These are phyloP conservation scores for Poeciliopsis turrubarensis DNA, from an alignment of 2,113 vertebrate genomes.

Conservation along the genomic window DNA sequence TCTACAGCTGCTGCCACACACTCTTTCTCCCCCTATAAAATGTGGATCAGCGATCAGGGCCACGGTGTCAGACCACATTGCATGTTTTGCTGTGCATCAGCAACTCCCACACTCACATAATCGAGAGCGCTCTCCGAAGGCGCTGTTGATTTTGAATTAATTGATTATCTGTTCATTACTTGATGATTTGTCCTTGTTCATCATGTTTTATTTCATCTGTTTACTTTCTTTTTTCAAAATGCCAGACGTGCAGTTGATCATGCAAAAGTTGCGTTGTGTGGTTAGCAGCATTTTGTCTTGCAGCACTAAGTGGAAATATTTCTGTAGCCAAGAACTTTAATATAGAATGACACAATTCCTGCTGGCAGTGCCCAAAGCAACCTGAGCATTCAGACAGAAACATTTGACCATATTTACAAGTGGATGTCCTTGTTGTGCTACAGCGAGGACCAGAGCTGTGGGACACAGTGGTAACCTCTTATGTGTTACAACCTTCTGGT, in stretches of 20 bases:
- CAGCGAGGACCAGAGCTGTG: conserved; percentile 8
- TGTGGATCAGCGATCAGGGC: conserved; percentile 19
- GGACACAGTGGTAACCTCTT: conserved; percentile 19
- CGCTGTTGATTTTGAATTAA: conserved; percentile 12
- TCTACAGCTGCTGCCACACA: conserved; percentile 24
- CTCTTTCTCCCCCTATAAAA: conserved; percentile 2
- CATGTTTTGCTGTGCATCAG: conserved; percentile 16
- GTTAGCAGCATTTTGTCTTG: conserved; percentile 3
- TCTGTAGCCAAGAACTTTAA: conserved; percentile 16
- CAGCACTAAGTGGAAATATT: conserved; percentile 11
- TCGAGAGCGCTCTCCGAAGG: conserved; percentile 1
- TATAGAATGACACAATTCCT: conserved; percentile 11
- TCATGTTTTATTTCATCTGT: neutral
- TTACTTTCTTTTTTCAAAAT: neutral
- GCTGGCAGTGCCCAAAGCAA: neutral
- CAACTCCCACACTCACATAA: conserved; percentile 1
- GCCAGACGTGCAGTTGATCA: neutral
- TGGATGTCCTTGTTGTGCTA: conserved; percentile 22
- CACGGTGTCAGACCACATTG: neutral
- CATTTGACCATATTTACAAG: conserved; percentile 5
- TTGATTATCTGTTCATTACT: conserved; percentile 7
- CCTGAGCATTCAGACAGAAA: conserved; percentile 11
- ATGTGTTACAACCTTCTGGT: conserved; percentile 18
- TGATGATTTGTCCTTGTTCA: conserved; percentile 10
- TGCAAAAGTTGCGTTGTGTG: neutral